phyloP scores from a whole-genome alignment of 2,888 invertebrate genomes.

The Zele albiditarsus region DNA sequence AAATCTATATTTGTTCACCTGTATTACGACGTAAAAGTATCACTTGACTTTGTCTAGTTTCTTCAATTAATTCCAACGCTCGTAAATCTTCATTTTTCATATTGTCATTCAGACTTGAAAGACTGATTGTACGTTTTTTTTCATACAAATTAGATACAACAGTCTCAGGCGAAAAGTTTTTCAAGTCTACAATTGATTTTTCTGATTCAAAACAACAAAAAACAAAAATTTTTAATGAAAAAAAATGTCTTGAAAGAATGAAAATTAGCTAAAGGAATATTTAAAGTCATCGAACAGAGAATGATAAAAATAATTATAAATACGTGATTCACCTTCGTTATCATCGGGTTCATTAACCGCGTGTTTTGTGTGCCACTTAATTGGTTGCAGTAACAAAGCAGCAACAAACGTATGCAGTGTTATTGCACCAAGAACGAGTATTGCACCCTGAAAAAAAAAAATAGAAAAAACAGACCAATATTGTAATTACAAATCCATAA shows the following conservation, averaged over 20 bases:
- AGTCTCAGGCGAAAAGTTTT: background rate
- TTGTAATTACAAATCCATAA: background rate
- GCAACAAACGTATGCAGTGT: constrained; percentile 78
- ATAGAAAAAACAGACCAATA: constrained; percentile 19
- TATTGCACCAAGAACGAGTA: constrained; percentile 78
- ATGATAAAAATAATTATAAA: background rate
- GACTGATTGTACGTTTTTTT: constrained; percentile 53
- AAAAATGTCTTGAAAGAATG: background rate
- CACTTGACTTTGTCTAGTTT: constrained; percentile 26
- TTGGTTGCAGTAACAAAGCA: constrained; percentile 79
- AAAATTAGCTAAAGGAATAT: background rate
- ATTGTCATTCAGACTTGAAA: constrained; percentile 66
- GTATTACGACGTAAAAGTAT: constrained; percentile 14
- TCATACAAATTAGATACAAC: constrained; percentile 29
- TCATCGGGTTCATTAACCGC: constrained; percentile 36
- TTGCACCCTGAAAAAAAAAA: constrained; percentile 73
- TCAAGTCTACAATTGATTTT: background rate
- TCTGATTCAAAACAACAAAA: background rate
- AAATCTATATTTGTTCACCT: constrained; percentile 36
- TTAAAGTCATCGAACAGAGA: no score
- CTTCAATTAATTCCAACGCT: constrained; percentile 17
- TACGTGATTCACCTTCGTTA: constrained; percentile 51
- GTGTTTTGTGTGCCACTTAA: constrained; percentile 78
- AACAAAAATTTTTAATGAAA: background rate
- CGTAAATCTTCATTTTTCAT: constrained; percentile 58